Conservation (phyloP, 2,113 vertebrate species). For the Acanthisitta chloris region DNA sequence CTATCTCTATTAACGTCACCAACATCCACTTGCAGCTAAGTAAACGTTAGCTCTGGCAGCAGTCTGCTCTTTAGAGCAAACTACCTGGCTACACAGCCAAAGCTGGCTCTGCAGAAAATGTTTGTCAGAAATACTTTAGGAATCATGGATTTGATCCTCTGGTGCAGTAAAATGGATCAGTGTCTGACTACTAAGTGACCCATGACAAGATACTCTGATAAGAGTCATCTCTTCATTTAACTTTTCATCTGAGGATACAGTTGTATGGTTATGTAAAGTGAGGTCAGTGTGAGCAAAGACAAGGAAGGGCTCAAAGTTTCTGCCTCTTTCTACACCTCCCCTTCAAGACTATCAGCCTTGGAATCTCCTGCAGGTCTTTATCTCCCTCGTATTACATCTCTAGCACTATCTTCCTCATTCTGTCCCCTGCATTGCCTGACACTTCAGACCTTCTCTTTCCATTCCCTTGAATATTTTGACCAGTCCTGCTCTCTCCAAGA, state of each 20-base stretch:
- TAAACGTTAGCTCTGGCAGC: constrained; percentile 24
- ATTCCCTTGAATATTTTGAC: not conserved
- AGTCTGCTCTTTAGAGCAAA: not conserved
- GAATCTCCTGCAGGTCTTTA: not conserved
- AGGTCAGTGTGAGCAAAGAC: not conserved
- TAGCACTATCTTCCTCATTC: not conserved
- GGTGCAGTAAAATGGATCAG: not conserved
- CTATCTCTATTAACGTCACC: constrained; percentile 16
- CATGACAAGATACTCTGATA: not conserved
- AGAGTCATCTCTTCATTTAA: not conserved
- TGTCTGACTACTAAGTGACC: not conserved
- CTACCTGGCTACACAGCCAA: not conserved
- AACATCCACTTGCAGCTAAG: constrained; percentile 5
- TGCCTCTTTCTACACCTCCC: not conserved
- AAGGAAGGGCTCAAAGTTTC: not conserved
- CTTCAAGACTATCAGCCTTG: not conserved
- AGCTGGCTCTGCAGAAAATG: not conserved
- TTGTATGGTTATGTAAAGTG: not conserved
- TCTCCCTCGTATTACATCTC: fast-evolving
- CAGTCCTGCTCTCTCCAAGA: not conserved
- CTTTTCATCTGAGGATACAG: not conserved
- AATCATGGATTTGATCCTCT: not conserved
- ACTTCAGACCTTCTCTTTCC: not conserved
- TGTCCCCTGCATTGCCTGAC: not conserved
- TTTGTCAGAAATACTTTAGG: not conserved